Percentiles rank a stretch among this genome's conserved stretches.
phyloP scores from a whole-genome alignment of 2,888 invertebrate species.

The Amiota minor region DNA sequence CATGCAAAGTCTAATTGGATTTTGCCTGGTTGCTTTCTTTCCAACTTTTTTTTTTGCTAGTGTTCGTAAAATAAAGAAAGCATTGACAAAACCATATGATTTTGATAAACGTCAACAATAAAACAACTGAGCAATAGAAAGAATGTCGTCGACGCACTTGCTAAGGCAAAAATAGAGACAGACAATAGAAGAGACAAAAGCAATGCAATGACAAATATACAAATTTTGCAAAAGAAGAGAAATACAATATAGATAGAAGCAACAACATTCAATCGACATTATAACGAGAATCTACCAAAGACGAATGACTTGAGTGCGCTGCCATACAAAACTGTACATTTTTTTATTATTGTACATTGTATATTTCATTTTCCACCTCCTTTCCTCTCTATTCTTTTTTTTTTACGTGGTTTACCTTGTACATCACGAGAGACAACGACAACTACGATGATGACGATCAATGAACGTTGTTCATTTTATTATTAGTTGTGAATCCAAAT shows the following conservation, averaged over 20 bases:
- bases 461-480: too few species aligned
- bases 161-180: slow-evolving; percentile 9
- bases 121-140: slow-evolving; percentile 31
- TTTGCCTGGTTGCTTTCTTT: neutral
- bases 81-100: slow-evolving; percentile 56
- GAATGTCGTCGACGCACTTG: slow-evolving; percentile 15
- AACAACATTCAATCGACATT: slow-evolving; percentile 18
- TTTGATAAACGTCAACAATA: slow-evolving; percentile 46
- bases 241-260: slow-evolving; percentile 32
- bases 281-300: neutral
- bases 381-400: neutral
- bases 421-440: too few species aligned
- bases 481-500: too few species aligned
- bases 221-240: slow-evolving; percentile 20
- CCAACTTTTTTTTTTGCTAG: neutral
- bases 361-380: neutral
- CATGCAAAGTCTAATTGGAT: slow-evolving; percentile 7
- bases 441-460: too few species aligned
- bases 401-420: slow-evolving; percentile 3
- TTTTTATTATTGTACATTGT: slow-evolving; percentile 32
- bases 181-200: slow-evolving; percentile 11
- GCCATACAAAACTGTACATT: slow-evolving; percentile 52
- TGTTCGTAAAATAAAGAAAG: slow-evolving; percentile 30
- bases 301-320: neutral
- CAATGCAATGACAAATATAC: slow-evolving; percentile 26